These are phyloP conservation scores for Pheosia tremula DNA, from an alignment of 2,888 invertebrate genomes.

Conservation along the genomic window DNA sequence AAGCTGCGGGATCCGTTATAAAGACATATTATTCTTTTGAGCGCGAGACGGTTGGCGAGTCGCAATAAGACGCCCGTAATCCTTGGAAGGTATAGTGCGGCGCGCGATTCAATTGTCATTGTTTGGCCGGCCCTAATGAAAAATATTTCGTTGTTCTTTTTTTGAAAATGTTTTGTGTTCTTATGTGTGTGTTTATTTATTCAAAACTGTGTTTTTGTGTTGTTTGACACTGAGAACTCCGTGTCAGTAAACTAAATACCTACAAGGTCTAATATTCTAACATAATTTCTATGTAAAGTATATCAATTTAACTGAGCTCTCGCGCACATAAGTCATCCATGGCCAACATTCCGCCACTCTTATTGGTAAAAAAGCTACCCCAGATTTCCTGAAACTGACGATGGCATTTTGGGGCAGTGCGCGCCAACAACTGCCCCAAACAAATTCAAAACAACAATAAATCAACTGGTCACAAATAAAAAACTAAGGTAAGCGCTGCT, in stretches of 20 bases:
- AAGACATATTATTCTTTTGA: conserved; percentile 84
- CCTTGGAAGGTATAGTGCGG: conserved; percentile 68
- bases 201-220: conserved; percentile 24
- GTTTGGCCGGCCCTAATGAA: conserved; percentile 74
- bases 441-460: conserved; percentile 82
- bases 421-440: conserved; percentile 40
- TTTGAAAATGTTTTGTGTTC: conserved; percentile 56
- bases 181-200: conserved; percentile 30
- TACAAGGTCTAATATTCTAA: neutral
- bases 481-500: conserved; percentile 83
- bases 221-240: neutral
- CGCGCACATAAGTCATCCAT: conserved; percentile 27
- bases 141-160: conserved; percentile 74
- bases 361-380: conserved; percentile 47
- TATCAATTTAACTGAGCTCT: conserved; percentile 13
- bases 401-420: conserved; percentile 71
- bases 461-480: conserved; percentile 80
- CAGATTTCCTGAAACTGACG: conserved; percentile 67
- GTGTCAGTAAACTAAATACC: too few relatives aligned
- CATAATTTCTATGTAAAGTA: neutral
- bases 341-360: conserved; percentile 42
- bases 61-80: conserved; percentile 76
- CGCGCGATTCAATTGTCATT: conserved; percentile 75
- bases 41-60: conserved; percentile 67
- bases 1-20: conserved; percentile 79